Evolutionary conservation across 2,888 invertebrate species (phyloP), one percentile per base, ranked within the genome.

Genomic region (Sphecodes monilicornis): DNA sequence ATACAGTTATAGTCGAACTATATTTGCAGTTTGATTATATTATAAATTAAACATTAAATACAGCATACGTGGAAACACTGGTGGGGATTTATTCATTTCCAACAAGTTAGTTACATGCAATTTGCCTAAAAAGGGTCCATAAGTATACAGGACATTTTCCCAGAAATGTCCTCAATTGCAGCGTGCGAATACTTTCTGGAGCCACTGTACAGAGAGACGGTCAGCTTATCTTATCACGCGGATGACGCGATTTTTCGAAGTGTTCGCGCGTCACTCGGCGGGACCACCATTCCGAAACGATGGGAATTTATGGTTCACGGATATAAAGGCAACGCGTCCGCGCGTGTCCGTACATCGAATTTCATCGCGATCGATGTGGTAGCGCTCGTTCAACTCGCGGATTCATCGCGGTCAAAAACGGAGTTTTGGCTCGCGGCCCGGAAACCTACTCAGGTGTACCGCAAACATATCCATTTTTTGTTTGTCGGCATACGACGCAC

Each of bases 391-490:
- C 46, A 16, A 18, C 66, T 18, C 5, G 68, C 68, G 29, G 39
- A 74, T 64, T 72, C 66, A 26, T 16, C 50, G 29, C 50, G 66
- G 6, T 46, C 10, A 60, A 69, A 79, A 80, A 60, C 50, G 41
- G 32, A 70, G 36, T 70, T 76, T 70, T 80, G 32, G 60, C 57
- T 70, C 60, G 39, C 69, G 46, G 29, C 36, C 36, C 57, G 76
- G 46, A 29, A 76, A 60, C 57, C 76, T 43, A 46, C 70, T 60
- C 57, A 46, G 43, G 16, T 57, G 26, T 69, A 36, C 69, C 57
- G 36, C 60, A 80, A 80, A 80, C 46, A 80, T 70, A 80, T 80
- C 76, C 69, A 46, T 41, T 70, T 80, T 26, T 60, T 39, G 76
- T 76, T 79, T 79, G 22, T 16, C 41, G 64, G 3, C 10, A 5